Conservation (phyloP, 1,140 invertebrate genomes). For the Eufriesea mexicana region DNA sequence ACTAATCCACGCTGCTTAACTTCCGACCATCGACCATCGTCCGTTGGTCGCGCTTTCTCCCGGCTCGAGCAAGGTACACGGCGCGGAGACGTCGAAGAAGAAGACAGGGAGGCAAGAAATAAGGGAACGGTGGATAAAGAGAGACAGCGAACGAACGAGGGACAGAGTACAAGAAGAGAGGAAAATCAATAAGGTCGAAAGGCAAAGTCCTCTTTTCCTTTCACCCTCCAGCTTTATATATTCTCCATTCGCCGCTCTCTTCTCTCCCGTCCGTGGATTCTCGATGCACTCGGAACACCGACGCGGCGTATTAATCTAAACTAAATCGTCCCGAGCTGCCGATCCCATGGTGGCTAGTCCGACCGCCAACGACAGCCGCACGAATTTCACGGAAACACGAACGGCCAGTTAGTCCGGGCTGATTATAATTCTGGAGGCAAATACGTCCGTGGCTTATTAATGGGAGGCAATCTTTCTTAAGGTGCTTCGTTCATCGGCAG, state of each 20-base stretch:
- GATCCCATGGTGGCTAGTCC: background rate
- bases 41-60: background rate
- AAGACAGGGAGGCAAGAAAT: background rate
- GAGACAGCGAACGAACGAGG: background rate
- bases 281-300: slow-evolving; percentile 14
- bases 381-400: slow-evolving; percentile 65
- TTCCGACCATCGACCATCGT: background rate
- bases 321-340: slow-evolving; percentile 42
- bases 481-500: slow-evolving; percentile 68
- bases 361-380: background rate
- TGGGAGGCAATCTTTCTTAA: slow-evolving; percentile 68
- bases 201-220: background rate
- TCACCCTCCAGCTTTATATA: background rate
- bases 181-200: slow-evolving; percentile 52
- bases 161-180: slow-evolving; percentile 24
- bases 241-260: background rate
- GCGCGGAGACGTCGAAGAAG: background rate
- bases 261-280: background rate
- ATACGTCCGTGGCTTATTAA: slow-evolving; percentile 70
- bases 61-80: background rate
- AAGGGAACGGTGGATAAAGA: background rate
- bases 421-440: slow-evolving; percentile 69
- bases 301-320: slow-evolving; percentile 57
- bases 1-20: slow-evolving; percentile 18
- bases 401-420: slow-evolving; percentile 36